Evolutionary conservation across 2,888 invertebrate genomes (phyloP).

Genomic region (Phortica magna): DNA sequence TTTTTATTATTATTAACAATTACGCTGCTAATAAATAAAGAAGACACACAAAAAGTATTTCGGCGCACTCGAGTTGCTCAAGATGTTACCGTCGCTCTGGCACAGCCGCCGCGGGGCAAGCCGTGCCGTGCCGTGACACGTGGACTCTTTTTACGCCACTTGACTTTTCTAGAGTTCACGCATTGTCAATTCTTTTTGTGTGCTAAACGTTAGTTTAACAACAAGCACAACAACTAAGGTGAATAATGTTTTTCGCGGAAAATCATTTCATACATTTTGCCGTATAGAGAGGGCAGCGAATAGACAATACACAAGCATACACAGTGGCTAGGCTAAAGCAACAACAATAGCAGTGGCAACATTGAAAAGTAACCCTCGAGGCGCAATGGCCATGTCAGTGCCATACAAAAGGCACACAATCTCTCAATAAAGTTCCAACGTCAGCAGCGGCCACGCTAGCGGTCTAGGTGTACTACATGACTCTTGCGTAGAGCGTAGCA

Average conservation of each 20-base stretch:
- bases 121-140: slow-evolving; percentile 32
- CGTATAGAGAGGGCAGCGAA: background rate
- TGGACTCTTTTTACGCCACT: slow-evolving; percentile 70
- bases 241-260: slow-evolving; percentile 38
- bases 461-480: background rate
- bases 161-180: slow-evolving; percentile 74
- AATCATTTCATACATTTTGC: background rate
- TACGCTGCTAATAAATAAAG: slow-evolving; percentile 72
- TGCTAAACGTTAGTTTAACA: background rate
- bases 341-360: slow-evolving; percentile 39
- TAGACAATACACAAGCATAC: slow-evolving; percentile 7
- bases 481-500: background rate
- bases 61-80: slow-evolving; percentile 16
- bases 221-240: slow-evolving; percentile 18
- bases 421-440: slow-evolving; percentile 32
- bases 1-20: slow-evolving; percentile 52
- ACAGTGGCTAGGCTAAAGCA: background rate
- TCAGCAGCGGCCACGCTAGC: background rate
- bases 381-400: slow-evolving; percentile 76
- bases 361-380: slow-evolving; percentile 62
- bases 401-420: slow-evolving; percentile 69
- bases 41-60: slow-evolving; percentile 46
- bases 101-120: slow-evolving; percentile 52
- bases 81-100: background rate
- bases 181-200: slow-evolving; percentile 64